A percentile compares a stretch with the other conserved stretches of the same genome.
Conservation (phyloP, 2,113 vertebrate genomes). For the Lamprologus ornatipinnis region DNA sequence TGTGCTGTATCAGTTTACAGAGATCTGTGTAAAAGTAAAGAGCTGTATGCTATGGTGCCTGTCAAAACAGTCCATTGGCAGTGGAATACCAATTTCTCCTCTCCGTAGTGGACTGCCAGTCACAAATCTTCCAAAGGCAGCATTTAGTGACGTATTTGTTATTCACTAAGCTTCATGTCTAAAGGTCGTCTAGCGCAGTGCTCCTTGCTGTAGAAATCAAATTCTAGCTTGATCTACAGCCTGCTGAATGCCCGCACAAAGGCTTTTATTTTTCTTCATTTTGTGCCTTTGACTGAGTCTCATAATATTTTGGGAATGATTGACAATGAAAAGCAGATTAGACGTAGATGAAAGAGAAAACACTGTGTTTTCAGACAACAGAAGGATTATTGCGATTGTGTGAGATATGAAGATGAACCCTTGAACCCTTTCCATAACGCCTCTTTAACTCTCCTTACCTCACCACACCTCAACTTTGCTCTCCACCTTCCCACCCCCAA, state of each 20-base stretch:
- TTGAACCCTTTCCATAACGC: not conserved
- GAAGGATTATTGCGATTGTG: not conserved
- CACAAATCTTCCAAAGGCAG: not conserved
- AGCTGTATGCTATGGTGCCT: not conserved
- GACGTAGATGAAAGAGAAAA: not conserved
- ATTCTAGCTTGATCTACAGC: not conserved
- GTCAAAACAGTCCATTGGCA: not conserved
- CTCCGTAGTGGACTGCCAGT: not conserved
- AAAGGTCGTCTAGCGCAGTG: not conserved
- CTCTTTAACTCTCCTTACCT: not conserved
- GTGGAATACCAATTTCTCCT: not conserved
- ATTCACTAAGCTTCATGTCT: conserved; percentile 1
- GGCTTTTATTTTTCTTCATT: not conserved
- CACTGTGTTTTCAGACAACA: not conserved
- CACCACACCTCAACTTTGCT: not conserved
- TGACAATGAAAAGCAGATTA: conserved; percentile 13
- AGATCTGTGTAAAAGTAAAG: not conserved
- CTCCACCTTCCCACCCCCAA: not conserved
- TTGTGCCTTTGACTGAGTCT: not conserved
- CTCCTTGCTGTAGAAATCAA: conserved; percentile 4
- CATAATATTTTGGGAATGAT: not conserved
- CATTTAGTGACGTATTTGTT: conserved; percentile 24
- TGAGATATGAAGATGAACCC: not conserved
- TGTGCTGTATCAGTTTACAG: not conserved
- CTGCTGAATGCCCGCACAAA: not conserved